Percentiles rank a stretch among this genome's conserved stretches.
phyloP scores from a whole-genome alignment of 2,113 vertebrate species.

The Tenrec ecaudatus region DNA sequence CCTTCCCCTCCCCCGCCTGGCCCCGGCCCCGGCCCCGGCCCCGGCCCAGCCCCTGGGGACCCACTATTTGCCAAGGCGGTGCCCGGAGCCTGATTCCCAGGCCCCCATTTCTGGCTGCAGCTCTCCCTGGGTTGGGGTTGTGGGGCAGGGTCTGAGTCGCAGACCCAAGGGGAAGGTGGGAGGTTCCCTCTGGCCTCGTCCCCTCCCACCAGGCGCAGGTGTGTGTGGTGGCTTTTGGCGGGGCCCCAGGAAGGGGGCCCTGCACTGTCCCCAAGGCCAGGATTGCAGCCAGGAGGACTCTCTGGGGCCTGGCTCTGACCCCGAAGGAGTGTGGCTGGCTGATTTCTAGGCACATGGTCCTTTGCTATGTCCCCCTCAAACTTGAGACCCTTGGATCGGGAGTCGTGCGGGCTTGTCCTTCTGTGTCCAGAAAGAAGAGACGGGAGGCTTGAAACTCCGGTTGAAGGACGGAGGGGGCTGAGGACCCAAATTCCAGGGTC shows the following conservation, averaged over 20 bases:
- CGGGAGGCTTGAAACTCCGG: not conserved
- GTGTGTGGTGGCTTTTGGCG: conserved; percentile 19
- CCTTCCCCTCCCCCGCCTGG: conserved; percentile 8
- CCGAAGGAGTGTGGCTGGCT: not conserved
- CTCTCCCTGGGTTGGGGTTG: conserved; percentile 8
- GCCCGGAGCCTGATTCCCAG: conserved; percentile 48
- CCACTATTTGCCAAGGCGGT: conserved; percentile 38
- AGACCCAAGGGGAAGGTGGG: not conserved
- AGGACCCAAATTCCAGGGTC: not conserved
- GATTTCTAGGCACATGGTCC: not conserved
- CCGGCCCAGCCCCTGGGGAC: conserved; percentile 63
- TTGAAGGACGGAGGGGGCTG: not conserved
- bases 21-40: conserved; percentile 62
- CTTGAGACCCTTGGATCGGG: not conserved
- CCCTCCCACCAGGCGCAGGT: conserved; percentile 49
- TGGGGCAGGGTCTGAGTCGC: not conserved
- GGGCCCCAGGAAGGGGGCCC: conserved; percentile 49
- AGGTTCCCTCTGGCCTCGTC: not conserved
- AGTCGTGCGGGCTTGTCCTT: not conserved
- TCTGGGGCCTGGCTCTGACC: not conserved
- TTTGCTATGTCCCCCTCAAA: not conserved
- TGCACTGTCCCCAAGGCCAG: not conserved
- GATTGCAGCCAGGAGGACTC: not conserved
- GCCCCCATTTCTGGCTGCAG: conserved; percentile 41
- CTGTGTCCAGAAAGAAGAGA: not conserved